Evolutionary conservation across 2,113 vertebrate species (phyloP).

Genomic region (Zosterops japonicus): DNA sequence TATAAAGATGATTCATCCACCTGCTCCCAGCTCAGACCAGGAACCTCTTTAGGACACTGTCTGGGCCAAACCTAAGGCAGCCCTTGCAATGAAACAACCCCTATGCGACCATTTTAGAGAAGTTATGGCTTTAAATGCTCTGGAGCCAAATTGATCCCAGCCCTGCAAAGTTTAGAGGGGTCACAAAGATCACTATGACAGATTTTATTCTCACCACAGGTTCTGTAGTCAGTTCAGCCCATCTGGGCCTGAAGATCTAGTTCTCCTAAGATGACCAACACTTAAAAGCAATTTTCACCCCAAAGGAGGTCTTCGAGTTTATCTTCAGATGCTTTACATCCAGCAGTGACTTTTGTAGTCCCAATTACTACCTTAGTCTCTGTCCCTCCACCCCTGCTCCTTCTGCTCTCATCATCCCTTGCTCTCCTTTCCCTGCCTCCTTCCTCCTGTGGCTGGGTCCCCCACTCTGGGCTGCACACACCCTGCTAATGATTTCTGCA

Average conservation of each 20-base stretch:
- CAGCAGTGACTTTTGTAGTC: neutral
- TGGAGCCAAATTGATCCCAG: neutral
- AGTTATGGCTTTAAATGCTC: neutral
- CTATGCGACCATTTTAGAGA: neutral
- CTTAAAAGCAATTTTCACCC: neutral
- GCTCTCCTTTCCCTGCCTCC: neutral
- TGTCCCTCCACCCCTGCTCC: neutral
- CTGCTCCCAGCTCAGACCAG: neutral
- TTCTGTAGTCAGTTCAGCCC: neutral
- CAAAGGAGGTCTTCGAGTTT: neutral
- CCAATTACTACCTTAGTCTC: neutral
- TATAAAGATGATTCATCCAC: neutral
- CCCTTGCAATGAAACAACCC: neutral
- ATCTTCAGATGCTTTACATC: neutral
- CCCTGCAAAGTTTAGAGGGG: neutral
- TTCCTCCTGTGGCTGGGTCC: neutral
- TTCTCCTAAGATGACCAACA: neutral
- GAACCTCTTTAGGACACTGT: neutral
- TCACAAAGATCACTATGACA: neutral
- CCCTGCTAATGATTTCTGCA: slow-evolving; percentile 15
- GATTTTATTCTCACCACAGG: neutral
- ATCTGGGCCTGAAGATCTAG: neutral
- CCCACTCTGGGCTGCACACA: neutral
- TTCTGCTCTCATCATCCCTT: neutral
- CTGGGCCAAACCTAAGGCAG: neutral